Base-by-base conservation (phyloP, 2,888 invertebrate species). In the Drosophila affinis region DNA sequence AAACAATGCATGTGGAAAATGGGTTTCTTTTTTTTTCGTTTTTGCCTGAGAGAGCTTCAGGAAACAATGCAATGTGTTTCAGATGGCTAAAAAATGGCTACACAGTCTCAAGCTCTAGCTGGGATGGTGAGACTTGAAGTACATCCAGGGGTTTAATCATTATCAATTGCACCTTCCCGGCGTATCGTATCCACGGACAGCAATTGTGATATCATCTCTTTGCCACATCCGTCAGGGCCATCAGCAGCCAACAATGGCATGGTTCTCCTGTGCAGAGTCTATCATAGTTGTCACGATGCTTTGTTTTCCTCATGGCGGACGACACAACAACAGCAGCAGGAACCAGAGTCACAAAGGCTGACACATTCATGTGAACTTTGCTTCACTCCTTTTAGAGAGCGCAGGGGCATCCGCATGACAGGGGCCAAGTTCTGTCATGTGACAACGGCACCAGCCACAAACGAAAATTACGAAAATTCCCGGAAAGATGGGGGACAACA, bases 1-100 rank as follows among this genome's bases (percentile, higher is more conserved):
- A 79, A 77, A 87, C 75, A 82, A 81, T 79, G 69, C 79, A 63
- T 72, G 64, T 75, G 75, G 55, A 58, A 73, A 65, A 73, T 73
- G 57, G 58, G 17, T 17, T 49, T 49, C 56, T 64, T 44, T 44
- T 53, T 27, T 44, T 52, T 12, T 45, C 48, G 49, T 34, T 34
- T 34, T 34, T 14, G 4, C 24, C 24, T 24, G 34, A 2, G 34
- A 12, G 14, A 14, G 34, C 34, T 39, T 39, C 24, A 39, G 24
- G 54, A 24, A 65, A 65, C 49, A 62, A 10, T 62, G 62, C 62
- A 62, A 63, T 63, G 29, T 34, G 59, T n/a, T 47, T 34, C 45
- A 21, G 27, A 48, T 9, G 1, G 17, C n/a, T 14, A 14, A 18
- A 9, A 12, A 10, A 21, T 27, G 44, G 7, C 14, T 39, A 3